Evolutionary conservation across 1,140 invertebrate genomes (phyloP), one percentile per base, ranked within the genome.

Genomic region (Melitaea cinxia): DNA sequence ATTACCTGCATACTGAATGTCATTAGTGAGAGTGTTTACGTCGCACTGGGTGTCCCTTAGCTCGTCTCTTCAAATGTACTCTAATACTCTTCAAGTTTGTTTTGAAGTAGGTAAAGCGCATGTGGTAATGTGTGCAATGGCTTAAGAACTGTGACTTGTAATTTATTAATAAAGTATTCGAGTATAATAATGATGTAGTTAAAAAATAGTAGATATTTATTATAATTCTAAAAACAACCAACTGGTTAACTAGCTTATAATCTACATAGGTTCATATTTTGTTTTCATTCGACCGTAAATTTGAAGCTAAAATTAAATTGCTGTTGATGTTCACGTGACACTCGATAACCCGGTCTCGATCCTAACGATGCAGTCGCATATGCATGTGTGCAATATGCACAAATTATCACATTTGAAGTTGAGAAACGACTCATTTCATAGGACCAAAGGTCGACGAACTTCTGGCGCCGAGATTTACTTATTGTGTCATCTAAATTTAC

Each of bases 11-110:
- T 63, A 68, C 65, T 23, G 68, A 71, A 65, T 64, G 59, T 57
- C 55, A 68, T 74, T 71, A 74, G 62, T 65, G 65, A 71, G 68
- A 68, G 72, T 74, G 62, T 64, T 69, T 60, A 68, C 45, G 52
- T 35, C 24, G 15, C 55, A 35, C 50, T 30, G 35, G 21, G 23
- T 28, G 14, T 37, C 45, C 33, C 53, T 55, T 30, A 47, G 37
- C 63, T 52, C 35, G 56, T 59, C 37, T 59, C 37, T 59, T 59
- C 30, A 33, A 59, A 42, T 28, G 28, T 35, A 26, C 37, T 42
- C 37, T n/a, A n/a, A n/a, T n/a, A 17, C 37, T 15, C 30, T n/a
- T 45, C 42, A 17, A 26, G 42, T 39, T 57, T 57, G 14, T 47
- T 45, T 45, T 15, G n/a, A n/a, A n/a, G n/a, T n/a, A 26, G 14